Base-by-base conservation (phyloP, 2,888 invertebrate species). In the Clepsis dumicolana region DNA sequence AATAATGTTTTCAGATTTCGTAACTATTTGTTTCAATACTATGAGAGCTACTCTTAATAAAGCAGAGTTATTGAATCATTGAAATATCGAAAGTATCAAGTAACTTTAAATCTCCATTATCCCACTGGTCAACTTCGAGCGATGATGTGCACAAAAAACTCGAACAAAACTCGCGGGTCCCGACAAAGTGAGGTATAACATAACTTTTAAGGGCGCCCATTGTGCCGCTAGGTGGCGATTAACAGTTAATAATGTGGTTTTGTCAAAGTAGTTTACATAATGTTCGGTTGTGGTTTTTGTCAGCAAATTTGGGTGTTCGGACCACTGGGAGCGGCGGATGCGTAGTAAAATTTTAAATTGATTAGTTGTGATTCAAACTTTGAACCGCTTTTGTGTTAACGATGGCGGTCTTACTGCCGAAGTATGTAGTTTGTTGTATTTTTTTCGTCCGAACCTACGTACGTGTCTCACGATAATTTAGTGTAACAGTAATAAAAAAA, bases 161-260 rank as follows among this genome's bases (percentile, higher is more conserved):
- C 72, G 72, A 73, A 80, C 81, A 80, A 80, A 82, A 80, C 68
- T 59, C n/a, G 52, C 59, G 68, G 63, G 50, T 32, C 56, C 64
- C 68, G 68, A 63, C 68, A 68, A 68, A 68, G 68, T 68, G 64
- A 64, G 68, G 68, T 68, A 68, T 68, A 68, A 68, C 68, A 68
- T 68, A 68, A 68, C 68, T 68, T 67, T 68, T 64, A 68, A 68
- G 65, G 74, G 63, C 75, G 60, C 70, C 80, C 80, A 83, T 84
- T 85, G 83, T 83, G 75, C 74, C 72, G 70, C 73, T 71, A 72
- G 64, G 73, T 76, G 73, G 70, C 86, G 81, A 87, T 88, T 87
- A 87, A 82, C 84, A 84, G 82, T 82, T 87, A 84, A 86, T 87
- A 85, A 85, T 80, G 82, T 71, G 79, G 81, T 81, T 82, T 81